Conservation (phyloP, 2,888 invertebrate genomes). For the Cantharis flavilabris region DNA sequence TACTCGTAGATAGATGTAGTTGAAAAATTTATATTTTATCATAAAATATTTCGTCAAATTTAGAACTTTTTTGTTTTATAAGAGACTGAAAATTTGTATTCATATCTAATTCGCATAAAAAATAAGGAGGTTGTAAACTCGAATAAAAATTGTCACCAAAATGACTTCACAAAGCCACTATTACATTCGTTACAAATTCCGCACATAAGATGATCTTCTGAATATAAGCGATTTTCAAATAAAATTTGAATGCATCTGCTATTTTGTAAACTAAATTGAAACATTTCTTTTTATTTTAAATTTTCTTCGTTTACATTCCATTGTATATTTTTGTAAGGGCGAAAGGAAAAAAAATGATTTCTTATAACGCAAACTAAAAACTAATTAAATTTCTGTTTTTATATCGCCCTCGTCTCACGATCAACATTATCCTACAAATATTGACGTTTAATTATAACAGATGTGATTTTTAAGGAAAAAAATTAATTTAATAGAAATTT, state of each 20-base stretch:
- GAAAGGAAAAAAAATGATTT: neutral
- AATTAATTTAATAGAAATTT: neutral
- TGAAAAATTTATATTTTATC: neutral
- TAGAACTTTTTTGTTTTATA: neutral
- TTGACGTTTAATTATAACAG: neutral
- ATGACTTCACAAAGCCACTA: neutral
- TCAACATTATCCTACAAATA: neutral
- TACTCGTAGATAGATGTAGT: neutral
- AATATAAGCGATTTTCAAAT: neutral
- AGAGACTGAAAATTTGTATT: neutral
- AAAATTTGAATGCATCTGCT: neutral
- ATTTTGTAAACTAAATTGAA: neutral
- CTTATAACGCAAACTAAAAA: neutral
- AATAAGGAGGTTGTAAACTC: neutral
- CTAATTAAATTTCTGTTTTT: neutral
- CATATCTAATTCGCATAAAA: neutral
- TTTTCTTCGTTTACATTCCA: neutral
- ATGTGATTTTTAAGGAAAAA: neutral
- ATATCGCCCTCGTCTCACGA: neutral
- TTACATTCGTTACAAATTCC: conserved; percentile 1
- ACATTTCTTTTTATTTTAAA: neutral
- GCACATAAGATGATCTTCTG: neutral
- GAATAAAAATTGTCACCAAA: conserved; percentile 1
- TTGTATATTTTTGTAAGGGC: neutral
- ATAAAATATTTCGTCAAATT: neutral